Percentiles rank a stretch among this genome's conserved stretches.
Conservation (phyloP, 2,797 vertebrate species). For the Eulemur rubriventer region DNA sequence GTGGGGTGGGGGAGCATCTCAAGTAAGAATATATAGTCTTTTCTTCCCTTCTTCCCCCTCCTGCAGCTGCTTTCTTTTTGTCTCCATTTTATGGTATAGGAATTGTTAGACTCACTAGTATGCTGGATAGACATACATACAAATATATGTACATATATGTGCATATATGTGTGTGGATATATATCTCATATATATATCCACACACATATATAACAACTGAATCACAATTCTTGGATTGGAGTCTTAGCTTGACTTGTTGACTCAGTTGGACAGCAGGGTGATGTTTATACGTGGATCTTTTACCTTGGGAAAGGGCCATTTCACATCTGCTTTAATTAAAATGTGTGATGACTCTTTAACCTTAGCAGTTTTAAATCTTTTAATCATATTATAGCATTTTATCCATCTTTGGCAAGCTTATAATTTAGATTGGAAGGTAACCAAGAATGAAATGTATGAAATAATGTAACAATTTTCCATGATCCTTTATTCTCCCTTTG, state of each 20-base stretch:
- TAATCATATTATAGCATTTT: conserved; percentile 48
- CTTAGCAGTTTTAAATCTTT: conserved; percentile 46
- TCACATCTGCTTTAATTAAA: conserved; percentile 55
- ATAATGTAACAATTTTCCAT: conserved; percentile 9
- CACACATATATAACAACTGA: not conserved
- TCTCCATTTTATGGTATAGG: not conserved
- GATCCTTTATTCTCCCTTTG: not conserved
- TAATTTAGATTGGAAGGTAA: conserved; percentile 56
- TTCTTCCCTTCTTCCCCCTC: not conserved
- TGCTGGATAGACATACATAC: not conserved
- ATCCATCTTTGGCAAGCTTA: conserved; percentile 43
- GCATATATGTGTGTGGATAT: not conserved
- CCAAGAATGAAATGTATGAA: conserved; percentile 52
- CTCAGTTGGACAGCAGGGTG: not conserved
- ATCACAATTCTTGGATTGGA: not conserved
- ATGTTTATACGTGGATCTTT: not conserved
- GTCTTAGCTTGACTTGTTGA: not conserved
- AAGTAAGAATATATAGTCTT: not conserved
- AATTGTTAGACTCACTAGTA: not conserved
- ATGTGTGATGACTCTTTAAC: conserved; percentile 43
- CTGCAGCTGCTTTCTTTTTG: not conserved
- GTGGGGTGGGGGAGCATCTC: not conserved
- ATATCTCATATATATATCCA: not conserved
- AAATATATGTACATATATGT: not conserved
- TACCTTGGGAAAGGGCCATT: conserved; percentile 23